Evolutionary conservation across 2,113 vertebrate species (phyloP).

Genomic region (Ancistrus triradiatus): DNA sequence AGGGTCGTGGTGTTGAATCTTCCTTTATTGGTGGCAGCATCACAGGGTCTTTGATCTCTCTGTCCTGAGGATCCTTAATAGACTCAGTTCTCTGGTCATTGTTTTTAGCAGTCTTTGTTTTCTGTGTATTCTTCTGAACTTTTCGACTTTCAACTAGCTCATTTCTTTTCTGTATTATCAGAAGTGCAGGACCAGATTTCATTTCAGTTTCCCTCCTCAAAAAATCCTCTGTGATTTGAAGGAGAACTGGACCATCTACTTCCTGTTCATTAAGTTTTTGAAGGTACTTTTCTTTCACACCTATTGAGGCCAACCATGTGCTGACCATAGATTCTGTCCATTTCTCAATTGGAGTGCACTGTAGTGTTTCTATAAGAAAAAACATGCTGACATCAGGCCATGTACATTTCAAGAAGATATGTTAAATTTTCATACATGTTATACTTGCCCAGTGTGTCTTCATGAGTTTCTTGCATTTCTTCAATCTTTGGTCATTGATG

Average conservation of each 20-base stretch:
- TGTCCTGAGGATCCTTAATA: background rate
- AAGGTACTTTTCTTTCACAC: conserved; percentile 65
- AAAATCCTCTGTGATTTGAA: conserved; percentile 59
- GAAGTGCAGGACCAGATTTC: conserved; percentile 68
- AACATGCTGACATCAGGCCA: background rate
- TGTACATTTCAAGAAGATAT: background rate
- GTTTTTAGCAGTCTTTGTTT: background rate
- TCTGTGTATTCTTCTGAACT: conserved; percentile 1
- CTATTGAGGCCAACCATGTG: conserved; percentile 65
- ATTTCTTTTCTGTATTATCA: conserved; percentile 66
- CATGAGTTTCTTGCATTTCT: no score
- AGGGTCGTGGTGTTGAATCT: conserved; percentile 64
- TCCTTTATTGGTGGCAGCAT: conserved; percentile 38
- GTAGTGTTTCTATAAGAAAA: conserved; percentile 35
- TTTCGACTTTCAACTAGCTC: conserved; percentile 45
- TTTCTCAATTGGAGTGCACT: conserved; percentile 46
- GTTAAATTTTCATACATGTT: background rate
- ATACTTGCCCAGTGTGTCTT: conserved; percentile 40
- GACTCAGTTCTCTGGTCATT: background rate
- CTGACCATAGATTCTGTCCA: conserved; percentile 73
- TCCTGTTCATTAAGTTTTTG: conserved; percentile 64
- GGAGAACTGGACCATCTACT: conserved; percentile 67
- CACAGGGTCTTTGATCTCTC: conserved; percentile 11
- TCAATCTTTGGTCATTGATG: no score
- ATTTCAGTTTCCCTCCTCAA: conserved; percentile 62